These are phyloP conservation scores for Trichonephila clavipes DNA, from an alignment of 1,140 invertebrate genomes.

Conservation along the genomic window DNA sequence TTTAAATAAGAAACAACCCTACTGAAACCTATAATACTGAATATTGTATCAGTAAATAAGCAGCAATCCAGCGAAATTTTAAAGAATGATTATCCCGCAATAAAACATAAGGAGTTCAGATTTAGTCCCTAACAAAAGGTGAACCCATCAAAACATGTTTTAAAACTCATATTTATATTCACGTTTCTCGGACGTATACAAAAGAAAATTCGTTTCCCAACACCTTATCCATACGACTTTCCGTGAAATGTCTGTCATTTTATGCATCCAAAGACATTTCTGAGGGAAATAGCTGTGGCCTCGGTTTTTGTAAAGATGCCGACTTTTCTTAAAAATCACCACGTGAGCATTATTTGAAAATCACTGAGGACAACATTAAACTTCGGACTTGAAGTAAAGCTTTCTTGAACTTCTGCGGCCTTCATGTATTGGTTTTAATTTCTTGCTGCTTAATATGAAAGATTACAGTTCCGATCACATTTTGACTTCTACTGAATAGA, in stretches of 20 bases:
- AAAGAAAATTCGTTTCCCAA: neutral
- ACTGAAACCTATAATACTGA: no score
- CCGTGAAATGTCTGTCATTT: neutral
- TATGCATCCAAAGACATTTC: neutral
- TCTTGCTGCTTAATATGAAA: no score
- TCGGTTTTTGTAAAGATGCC: neutral
- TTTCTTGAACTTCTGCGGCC: no score
- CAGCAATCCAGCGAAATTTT: no score
- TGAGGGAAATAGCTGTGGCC: neutral
- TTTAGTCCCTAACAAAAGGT: neutral
- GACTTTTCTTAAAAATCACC: neutral
- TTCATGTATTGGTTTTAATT: no score
- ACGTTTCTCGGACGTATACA: neutral
- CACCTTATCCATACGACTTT: neutral
- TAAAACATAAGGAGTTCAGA: neutral
- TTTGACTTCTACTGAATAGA: no score
- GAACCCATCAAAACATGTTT: neutral
- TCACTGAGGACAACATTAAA: no score
- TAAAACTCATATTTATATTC: neutral
- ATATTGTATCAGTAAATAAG: no score
- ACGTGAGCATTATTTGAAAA: neutral
- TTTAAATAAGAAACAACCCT: no score
- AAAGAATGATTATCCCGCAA: neutral
- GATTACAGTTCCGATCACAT: no score
- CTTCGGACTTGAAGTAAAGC: no score